These are phyloP conservation scores for Poeciliopsis turneri DNA, from an alignment of 2,797 vertebrate species.

Conservation along the genomic window DNA sequence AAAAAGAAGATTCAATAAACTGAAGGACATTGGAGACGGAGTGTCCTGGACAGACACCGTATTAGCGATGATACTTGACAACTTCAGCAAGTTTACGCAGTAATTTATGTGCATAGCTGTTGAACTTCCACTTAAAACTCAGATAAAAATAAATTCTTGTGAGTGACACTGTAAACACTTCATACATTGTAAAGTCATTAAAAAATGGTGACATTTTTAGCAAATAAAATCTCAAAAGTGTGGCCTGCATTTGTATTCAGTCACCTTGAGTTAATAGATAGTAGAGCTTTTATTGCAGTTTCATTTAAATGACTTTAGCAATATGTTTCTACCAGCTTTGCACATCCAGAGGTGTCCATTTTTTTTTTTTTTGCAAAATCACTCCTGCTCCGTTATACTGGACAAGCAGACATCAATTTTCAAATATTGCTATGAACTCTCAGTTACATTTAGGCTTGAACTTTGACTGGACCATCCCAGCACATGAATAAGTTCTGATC, in stretches of 20 bases:
- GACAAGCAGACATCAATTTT: background rate
- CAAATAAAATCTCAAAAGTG: background rate
- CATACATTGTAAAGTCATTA: background rate
- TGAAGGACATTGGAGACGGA: slow-evolving; percentile 35
- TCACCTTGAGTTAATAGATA: background rate
- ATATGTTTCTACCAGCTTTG: background rate
- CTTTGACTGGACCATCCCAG: too few species aligned
- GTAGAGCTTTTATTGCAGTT: background rate
- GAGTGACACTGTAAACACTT: background rate
- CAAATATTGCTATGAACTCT: background rate
- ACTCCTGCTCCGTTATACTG: background rate
- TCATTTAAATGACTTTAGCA: background rate
- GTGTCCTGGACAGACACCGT: background rate
- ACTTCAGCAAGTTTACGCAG: slow-evolving; percentile 2
- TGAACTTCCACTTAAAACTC: background rate
- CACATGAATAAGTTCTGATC: too few species aligned
- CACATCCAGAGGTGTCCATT: background rate
- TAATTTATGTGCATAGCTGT: background rate
- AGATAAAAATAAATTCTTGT: background rate
- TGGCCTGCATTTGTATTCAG: background rate
- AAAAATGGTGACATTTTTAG: background rate
- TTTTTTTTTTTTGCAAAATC: background rate
- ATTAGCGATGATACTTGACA: slow-evolving; percentile 8
- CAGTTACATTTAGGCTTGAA: too few species aligned
- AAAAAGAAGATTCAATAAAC: slow-evolving; percentile 34